Evolutionary conservation across 30 jellyfish, hydroid and myxozoan genomes (phyloP).

Genomic region (Aurelia sp.): DNA sequence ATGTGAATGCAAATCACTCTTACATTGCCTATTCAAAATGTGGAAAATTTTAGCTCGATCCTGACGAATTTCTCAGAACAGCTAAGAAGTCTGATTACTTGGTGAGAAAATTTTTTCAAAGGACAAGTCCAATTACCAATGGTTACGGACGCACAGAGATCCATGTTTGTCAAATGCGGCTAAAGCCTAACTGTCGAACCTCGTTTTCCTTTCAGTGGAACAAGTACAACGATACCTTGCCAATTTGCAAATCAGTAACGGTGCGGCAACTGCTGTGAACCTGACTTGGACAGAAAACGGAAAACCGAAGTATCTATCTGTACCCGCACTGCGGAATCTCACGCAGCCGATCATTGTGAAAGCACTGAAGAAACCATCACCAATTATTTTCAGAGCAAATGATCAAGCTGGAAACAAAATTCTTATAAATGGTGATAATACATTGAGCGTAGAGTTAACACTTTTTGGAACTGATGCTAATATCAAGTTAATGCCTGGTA

Average conservation of each 20-base stretch:
- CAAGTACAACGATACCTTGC: not conserved
- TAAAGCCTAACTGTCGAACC: no score
- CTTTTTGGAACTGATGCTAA: slow-evolving; percentile 23
- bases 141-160: no score
- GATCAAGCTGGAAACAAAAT: not conserved
- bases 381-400: not conserved
- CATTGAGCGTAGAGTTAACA: slow-evolving; percentile 3
- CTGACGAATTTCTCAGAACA: no score
- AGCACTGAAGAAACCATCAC: slow-evolving; percentile 9
- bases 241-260: slow-evolving; percentile 37
- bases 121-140: no score
- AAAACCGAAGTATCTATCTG: not conserved
- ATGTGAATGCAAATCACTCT: no score
- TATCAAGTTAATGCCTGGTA: slow-evolving; percentile 5
- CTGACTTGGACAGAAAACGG: slow-evolving; percentile 23
- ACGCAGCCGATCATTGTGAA: slow-evolving; percentile 18
- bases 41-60: no score
- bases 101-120: no score
- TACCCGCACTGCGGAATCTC: slow-evolving; percentile 21
- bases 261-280: not conserved
- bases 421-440: not conserved
- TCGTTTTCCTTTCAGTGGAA: not conserved
- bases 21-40: no score
- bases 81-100: no score
- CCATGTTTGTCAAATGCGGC: no score